phyloP scores from a whole-genome alignment of 2,797 vertebrate genomes.

The Setipinna tenuifilis region DNA sequence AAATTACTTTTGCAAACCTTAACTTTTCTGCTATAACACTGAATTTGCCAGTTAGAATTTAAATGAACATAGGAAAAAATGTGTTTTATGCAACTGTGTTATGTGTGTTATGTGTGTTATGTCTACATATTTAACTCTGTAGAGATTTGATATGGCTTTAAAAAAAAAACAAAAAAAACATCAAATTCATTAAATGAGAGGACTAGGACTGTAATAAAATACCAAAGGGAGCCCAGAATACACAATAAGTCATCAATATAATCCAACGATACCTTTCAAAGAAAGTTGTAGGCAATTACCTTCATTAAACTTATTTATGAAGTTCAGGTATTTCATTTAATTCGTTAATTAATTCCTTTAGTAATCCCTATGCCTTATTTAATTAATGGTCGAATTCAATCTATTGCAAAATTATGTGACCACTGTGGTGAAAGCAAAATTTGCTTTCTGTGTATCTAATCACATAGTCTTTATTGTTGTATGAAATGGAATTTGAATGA shows the following conservation, averaged over 20 bases:
- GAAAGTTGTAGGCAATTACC: neutral
- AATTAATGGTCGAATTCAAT: conserved; percentile 69
- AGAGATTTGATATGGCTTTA: neutral
- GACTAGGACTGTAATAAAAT: neutral
- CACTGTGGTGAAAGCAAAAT: conserved; percentile 70
- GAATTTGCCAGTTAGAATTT: too few relatives aligned
- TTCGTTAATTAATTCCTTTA: conserved; percentile 67
- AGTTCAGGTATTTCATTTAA: conserved; percentile 41
- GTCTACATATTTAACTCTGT: neutral
- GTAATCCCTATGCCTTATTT: conserved; percentile 69
- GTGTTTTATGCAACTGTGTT: too few relatives aligned
- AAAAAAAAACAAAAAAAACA: too few relatives aligned
- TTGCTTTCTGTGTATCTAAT: conserved; percentile 71
- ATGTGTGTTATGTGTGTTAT: too few relatives aligned
- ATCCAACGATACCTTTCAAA: neutral
- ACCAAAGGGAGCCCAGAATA: neutral
- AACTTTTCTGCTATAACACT: too few relatives aligned
- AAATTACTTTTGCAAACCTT: too few relatives aligned
- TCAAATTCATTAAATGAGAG: neutral
- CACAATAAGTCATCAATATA: neutral
- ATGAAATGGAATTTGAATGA: neutral
- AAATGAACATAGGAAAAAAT: too few relatives aligned
- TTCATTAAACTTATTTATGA: neutral
- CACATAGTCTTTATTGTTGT: conserved; percentile 62
- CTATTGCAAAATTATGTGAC: conserved; percentile 69